phyloP scores from a whole-genome alignment of 2,797 vertebrate genomes.

The Molossus molossus region DNA sequence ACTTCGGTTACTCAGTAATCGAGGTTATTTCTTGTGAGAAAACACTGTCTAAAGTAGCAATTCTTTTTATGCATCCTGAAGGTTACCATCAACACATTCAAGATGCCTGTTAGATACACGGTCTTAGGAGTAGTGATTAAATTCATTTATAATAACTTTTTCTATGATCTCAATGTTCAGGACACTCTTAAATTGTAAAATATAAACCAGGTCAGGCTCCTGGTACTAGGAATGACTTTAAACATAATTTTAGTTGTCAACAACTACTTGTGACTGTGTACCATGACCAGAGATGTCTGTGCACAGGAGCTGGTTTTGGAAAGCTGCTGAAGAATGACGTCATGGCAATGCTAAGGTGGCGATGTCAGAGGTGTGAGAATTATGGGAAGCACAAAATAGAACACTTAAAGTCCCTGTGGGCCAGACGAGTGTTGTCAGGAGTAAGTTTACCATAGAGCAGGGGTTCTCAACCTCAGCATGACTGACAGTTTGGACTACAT shows the following conservation, averaged over 20 bases:
- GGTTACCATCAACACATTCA: not conserved
- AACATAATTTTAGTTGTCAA: not conserved
- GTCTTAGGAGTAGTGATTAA: not conserved
- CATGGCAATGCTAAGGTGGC: not conserved
- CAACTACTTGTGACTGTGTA: not conserved
- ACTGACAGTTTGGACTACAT: not conserved
- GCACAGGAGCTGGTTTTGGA: not conserved
- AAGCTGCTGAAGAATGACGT: not conserved
- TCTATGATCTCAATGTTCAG: not conserved
- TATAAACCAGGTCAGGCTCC: not conserved
- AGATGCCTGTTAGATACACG: not conserved
- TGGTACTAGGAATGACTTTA: not conserved
- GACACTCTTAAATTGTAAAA: not conserved
- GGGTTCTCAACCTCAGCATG: not conserved
- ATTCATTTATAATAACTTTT: slow-evolving; percentile 57
- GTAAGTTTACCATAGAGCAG: not conserved
- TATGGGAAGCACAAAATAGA: not conserved
- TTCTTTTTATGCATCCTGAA: not conserved
- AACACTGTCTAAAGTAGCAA: not conserved
- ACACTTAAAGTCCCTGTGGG: not conserved
- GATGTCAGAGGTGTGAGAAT: not conserved
- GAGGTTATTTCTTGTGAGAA: not conserved
- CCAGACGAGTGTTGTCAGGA: not conserved
- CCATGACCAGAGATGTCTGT: not conserved
- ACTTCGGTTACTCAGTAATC: not conserved